phyloP scores from a whole-genome alignment of 2,797 vertebrate species.

The Semotilus atromaculatus region DNA sequence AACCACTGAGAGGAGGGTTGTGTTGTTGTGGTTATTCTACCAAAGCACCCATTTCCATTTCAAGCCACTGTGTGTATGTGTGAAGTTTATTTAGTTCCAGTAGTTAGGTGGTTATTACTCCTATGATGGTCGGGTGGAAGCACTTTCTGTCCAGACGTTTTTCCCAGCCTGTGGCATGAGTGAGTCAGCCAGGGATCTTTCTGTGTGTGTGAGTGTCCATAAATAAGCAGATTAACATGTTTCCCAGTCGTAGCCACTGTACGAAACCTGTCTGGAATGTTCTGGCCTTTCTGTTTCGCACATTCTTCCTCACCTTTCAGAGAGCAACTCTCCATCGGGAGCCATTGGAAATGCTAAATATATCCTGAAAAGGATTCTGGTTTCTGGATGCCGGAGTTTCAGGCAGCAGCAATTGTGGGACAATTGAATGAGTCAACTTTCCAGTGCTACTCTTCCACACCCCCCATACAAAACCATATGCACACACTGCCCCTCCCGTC shows the following conservation, averaged over 20 bases:
- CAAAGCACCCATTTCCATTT: constrained; percentile 45
- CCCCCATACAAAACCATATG: constrained; percentile 26
- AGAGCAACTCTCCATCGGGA: constrained; percentile 1
- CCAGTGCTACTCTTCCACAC: constrained; percentile 20
- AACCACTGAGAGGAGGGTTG: constrained; percentile 4
- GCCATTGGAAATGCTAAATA: constrained; percentile 51
- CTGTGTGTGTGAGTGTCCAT: constrained; percentile 42
- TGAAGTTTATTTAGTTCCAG: constrained; percentile 44
- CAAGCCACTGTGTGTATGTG: constrained; percentile 30
- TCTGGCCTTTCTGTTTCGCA: constrained; percentile 1
- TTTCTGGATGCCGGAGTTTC: constrained; percentile 38
- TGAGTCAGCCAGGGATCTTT: constrained; percentile 54
- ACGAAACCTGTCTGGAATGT: constrained; percentile 48
- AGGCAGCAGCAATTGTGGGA: constrained; percentile 49
- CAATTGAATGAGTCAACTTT: constrained; percentile 49
- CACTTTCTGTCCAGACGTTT: constrained; percentile 49
- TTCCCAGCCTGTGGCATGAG: constrained; percentile 49
- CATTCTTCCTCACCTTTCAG: background rate
- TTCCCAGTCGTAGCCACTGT: constrained; percentile 47
- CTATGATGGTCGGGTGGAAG: constrained; percentile 50
- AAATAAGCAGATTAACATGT: constrained; percentile 56
- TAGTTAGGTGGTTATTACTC: constrained; percentile 45
- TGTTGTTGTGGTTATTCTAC: constrained; percentile 41
- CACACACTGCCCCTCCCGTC: constrained; percentile 29
- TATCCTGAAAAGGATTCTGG: constrained; percentile 37